A percentile compares a stretch with the other conserved stretches of the same genome.
Conservation (phyloP, 2,888 invertebrate species). For the Cecidostiba fungosa region DNA sequence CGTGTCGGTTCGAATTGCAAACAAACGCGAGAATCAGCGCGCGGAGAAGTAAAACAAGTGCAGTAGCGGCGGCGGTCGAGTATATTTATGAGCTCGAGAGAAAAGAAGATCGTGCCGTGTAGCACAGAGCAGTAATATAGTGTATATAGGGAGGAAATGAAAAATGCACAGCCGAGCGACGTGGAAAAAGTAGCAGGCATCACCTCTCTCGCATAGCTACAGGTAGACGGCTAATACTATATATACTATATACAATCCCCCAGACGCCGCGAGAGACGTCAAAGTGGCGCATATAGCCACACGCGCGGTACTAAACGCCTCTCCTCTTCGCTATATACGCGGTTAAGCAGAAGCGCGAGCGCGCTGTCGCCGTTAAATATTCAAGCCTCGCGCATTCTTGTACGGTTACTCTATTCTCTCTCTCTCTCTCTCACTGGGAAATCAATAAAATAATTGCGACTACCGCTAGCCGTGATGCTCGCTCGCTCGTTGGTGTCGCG, state of each 20-base stretch:
- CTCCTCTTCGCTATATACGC: background rate
- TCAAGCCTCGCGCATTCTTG: conserved; percentile 46
- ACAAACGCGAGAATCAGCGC: background rate
- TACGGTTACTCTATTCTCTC: background rate
- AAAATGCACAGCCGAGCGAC: conserved; percentile 40
- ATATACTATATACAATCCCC: no score
- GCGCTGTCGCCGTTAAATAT: conserved; percentile 44
- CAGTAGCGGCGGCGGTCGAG: background rate
- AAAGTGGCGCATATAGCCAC: conserved; percentile 40
- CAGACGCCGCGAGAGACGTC: conserved; percentile 13
- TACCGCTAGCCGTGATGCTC: background rate
- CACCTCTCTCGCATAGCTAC: background rate
- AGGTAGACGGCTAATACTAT: no score
- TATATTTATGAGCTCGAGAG: conserved; percentile 39
- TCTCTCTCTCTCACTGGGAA: background rate
- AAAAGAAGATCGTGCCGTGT: background rate
- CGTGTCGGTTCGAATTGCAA: background rate
- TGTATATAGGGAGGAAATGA: conserved; percentile 31
- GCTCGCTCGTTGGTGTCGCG: background rate
- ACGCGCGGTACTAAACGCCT: conserved; percentile 8
- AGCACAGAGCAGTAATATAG: no score
- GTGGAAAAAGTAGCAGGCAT: background rate
- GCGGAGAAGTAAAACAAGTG: background rate
- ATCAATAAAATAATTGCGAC: conserved; percentile 58
- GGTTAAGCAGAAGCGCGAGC: conserved; percentile 20